Evolutionary conservation across 2,888 invertebrate genomes (phyloP).

Genomic region (Noctua comes): DNA sequence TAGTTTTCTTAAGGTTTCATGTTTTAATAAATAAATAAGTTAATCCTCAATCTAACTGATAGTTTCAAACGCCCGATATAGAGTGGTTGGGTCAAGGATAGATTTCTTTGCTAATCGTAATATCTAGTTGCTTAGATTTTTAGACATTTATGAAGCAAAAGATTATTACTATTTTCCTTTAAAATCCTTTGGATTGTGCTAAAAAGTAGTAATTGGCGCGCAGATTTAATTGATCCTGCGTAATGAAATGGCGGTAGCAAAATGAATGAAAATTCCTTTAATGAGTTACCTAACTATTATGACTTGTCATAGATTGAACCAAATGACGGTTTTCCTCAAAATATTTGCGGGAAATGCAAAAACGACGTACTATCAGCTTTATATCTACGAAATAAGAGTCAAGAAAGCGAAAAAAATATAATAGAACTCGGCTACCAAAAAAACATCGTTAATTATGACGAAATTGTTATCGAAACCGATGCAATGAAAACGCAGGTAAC

Average conservation of each 20-base stretch:
- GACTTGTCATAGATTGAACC: conserved; percentile 44
- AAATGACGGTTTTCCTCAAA: conserved; percentile 57
- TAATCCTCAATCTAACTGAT: background rate
- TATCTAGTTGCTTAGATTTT: background rate
- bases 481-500: background rate
- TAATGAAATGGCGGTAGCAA: background rate
- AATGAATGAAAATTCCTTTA: background rate
- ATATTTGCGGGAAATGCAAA: conserved; percentile 50
- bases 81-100: background rate
- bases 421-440: conserved; percentile 18
- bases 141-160: background rate
- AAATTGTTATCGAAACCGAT: conserved; percentile 7
- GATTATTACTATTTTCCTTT: background rate
- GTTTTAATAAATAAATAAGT: background rate
- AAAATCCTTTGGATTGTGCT: background rate
- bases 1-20: background rate
- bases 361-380: conserved; percentile 35
- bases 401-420: conserved; percentile 25
- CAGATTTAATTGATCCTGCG: background rate
- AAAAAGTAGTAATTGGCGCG: background rate
- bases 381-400: conserved; percentile 40
- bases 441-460: background rate
- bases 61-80: background rate
- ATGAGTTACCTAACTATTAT: background rate
- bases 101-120: background rate